A percentile compares a stretch with the other conserved stretches of the same genome.
These are phyloP conservation scores for Ascaphus truei DNA, from an alignment of 2,113 vertebrate genomes.

Conservation along the genomic window DNA sequence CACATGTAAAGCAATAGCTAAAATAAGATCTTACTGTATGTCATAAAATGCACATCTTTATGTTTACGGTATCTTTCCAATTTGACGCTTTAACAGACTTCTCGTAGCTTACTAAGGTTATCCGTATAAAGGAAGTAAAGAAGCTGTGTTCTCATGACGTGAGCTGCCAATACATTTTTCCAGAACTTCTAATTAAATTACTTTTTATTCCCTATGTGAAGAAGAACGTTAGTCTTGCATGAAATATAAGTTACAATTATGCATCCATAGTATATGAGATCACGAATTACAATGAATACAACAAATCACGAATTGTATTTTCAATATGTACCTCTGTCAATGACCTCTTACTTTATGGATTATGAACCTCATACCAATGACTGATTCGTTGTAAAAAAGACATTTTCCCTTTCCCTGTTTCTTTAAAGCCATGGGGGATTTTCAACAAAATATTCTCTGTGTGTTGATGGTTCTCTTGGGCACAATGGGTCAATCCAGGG, in stretches of 20 bases:
- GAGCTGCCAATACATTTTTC: conserved; percentile 12
- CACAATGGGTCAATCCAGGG: too few relatives aligned
- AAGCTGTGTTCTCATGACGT: conserved; percentile 6
- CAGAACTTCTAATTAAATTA: conserved; percentile 15
- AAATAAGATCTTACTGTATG: conserved; percentile 10
- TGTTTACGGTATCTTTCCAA: conserved; percentile 2
- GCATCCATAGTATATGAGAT: too few relatives aligned
- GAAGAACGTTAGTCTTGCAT: conserved; percentile 3
- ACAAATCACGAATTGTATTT: too few relatives aligned
- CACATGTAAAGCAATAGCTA: not conserved
- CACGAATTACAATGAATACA: too few relatives aligned
- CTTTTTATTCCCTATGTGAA: conserved; percentile 13
- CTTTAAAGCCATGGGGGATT: too few relatives aligned
- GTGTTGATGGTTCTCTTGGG: too few relatives aligned
- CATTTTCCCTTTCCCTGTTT: too few relatives aligned
- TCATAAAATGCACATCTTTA: conserved; percentile 11
- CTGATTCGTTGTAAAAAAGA: too few relatives aligned
- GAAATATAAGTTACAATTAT: not conserved
- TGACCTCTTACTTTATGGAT: too few relatives aligned
- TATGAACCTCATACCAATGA: too few relatives aligned
- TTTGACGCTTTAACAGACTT: conserved; percentile 6
- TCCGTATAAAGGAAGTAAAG: conserved; percentile 1
- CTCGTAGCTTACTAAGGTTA: conserved; percentile 10
- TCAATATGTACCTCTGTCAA: too few relatives aligned
- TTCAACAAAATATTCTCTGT: too few relatives aligned